phyloP scores from a whole-genome alignment of 2,797 vertebrate species.

The Mus spretus region DNA sequence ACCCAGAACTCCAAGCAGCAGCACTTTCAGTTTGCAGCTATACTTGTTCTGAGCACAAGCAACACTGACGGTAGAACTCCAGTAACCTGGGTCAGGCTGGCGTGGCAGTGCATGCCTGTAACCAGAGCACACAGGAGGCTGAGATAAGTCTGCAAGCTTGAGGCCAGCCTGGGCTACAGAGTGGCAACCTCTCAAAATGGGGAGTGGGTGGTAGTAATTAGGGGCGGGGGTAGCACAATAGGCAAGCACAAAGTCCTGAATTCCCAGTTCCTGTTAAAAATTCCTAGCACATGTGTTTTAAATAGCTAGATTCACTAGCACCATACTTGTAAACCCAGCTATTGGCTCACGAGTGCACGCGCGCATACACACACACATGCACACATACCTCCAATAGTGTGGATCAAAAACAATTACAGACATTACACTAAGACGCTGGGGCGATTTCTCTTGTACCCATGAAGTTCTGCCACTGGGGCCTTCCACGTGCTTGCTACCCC shows the following conservation, averaged over 20 bases:
- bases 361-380: neutral
- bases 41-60: accelerated
- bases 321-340: neutral
- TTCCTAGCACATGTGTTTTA: neutral
- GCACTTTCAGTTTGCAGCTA: neutral
- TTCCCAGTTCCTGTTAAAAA: neutral
- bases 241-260: neutral
- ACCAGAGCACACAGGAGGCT: neutral
- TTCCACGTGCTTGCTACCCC: neutral
- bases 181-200: neutral
- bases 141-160: neutral
- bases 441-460: neutral
- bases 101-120: neutral
- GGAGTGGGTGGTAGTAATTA: neutral
- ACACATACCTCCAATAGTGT: neutral
- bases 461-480: neutral
- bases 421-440: neutral
- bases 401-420: neutral
- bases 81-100: neutral
- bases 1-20: neutral
- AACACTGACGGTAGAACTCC: neutral
- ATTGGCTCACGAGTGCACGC: neutral
- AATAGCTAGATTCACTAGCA: neutral
- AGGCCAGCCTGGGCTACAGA: neutral
- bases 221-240: neutral